These are phyloP conservation scores for Oncorhynchus nerka DNA, from an alignment of 2,113 vertebrate species.

Conservation along the genomic window DNA sequence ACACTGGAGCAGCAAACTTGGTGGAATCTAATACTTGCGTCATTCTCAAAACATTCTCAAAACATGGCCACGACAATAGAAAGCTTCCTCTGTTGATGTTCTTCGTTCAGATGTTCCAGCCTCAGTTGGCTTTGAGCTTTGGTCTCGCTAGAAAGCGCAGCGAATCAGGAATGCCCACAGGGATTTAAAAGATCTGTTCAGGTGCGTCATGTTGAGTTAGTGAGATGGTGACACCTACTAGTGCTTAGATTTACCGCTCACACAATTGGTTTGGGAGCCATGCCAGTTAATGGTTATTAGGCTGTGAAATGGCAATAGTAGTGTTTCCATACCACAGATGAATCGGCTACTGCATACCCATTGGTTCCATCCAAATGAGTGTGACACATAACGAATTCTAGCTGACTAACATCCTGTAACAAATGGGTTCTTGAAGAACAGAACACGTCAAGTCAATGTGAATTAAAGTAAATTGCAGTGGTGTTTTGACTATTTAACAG, in stretches of 20 bases:
- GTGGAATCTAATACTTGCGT: no score
- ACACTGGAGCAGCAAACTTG: no score
- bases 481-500: no score
- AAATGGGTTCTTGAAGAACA: no score
- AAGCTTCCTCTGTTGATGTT: constrained; percentile 16
- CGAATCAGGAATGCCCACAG: constrained; percentile 52
- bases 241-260: background rate
- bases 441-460: no score
- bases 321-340: background rate
- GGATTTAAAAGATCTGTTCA: constrained; percentile 9
- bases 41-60: no score
- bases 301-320: background rate
- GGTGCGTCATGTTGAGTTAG: background rate
- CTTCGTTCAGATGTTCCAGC: constrained; percentile 11
- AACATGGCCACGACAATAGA: background rate
- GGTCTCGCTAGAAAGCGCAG: constrained; percentile 21
- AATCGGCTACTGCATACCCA: background rate
- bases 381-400: no score
- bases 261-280: background rate
- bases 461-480: no score
- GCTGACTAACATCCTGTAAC: no score
- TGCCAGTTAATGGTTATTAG: background rate
- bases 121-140: constrained; percentile 14
- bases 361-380: no score
- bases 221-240: background rate